phyloP scores from a whole-genome alignment of 2,888 invertebrate genomes.

The Hartigia nigra region DNA sequence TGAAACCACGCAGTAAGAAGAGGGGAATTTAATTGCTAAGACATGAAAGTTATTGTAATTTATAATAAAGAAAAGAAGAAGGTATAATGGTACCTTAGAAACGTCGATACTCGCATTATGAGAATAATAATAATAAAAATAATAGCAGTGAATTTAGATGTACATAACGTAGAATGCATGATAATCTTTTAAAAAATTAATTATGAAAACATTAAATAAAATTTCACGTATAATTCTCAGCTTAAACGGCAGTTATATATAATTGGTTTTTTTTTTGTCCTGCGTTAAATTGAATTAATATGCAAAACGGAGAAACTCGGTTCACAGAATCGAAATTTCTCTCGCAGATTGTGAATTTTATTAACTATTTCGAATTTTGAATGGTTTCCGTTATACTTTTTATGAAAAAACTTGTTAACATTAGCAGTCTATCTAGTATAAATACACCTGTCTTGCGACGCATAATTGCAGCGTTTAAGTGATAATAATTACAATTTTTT shows the following conservation, averaged over 20 bases:
- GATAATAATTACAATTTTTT: too few relatives aligned
- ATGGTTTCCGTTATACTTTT: background rate
- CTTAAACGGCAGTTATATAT: background rate
- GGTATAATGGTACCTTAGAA: background rate
- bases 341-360: background rate
- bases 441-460: background rate
- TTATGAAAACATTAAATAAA: background rate
- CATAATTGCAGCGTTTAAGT: background rate
- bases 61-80: background rate
- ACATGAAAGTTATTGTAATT: background rate
- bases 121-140: background rate
- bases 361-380: background rate
- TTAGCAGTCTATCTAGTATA: background rate
- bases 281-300: background rate
- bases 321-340: background rate
- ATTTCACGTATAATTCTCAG: background rate
- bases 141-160: background rate
- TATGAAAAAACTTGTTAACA: background rate
- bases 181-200: background rate
- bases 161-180: background rate
- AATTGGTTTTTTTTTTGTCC: background rate
- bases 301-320: background rate
- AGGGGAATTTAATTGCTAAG: background rate
- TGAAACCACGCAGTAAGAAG: background rate
- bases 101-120: background rate